Conservation (phyloP, 2,113 vertebrate species). For the Dromaius novaehollandiae region DNA sequence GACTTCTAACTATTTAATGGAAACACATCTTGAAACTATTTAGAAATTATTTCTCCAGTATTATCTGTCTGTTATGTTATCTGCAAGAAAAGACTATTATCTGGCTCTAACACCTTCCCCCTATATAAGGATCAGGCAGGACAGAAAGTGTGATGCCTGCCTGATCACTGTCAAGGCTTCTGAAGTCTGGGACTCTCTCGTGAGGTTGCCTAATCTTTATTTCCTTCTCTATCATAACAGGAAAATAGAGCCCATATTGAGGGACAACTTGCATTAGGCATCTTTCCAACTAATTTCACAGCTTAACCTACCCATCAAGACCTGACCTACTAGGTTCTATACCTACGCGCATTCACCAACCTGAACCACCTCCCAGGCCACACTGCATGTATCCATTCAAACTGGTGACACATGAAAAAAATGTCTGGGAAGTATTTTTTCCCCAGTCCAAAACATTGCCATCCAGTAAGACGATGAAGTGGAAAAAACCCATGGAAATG, state of each 20-base stretch:
- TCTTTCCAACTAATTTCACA: not conserved
- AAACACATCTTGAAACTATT: not conserved
- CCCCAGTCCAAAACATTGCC: not conserved
- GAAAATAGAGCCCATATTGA: not conserved
- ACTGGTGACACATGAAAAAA: too few relatives aligned
- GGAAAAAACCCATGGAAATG: too few relatives aligned
- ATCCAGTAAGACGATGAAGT: not conserved
- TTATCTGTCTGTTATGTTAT: not conserved
- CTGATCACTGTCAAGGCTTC: not conserved
- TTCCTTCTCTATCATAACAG: not conserved
- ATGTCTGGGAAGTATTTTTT: not conserved
- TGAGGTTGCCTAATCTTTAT: not conserved
- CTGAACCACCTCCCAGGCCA: not conserved
- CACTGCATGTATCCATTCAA: too few relatives aligned
- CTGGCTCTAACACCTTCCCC: not conserved
- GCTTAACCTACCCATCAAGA: not conserved
- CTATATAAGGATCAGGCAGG: accelerated
- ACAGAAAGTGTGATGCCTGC: not conserved
- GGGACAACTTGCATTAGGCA: not conserved
- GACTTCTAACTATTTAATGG: not conserved
- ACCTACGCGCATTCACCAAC: too few relatives aligned
- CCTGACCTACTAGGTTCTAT: not conserved
- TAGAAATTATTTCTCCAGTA: not conserved
- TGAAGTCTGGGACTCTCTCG: not conserved
- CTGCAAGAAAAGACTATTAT: not conserved